Evolutionary conservation across 2,888 invertebrate species (phyloP).

Genomic region (Perizoma flavofasciatum): DNA sequence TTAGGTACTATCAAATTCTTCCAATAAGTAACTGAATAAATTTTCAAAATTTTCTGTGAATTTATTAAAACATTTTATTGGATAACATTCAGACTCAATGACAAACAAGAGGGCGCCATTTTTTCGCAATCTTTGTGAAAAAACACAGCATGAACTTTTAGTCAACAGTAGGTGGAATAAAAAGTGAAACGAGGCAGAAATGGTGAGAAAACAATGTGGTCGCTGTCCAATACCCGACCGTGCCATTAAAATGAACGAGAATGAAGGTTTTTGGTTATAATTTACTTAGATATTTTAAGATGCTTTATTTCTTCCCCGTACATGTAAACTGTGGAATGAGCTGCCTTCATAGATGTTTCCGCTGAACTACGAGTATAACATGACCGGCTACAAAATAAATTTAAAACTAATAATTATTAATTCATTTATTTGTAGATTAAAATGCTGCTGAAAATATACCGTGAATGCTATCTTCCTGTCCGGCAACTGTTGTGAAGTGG

Average conservation of each 20-base stretch:
- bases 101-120: conserved; percentile 14
- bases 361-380: no score
- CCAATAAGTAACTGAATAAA: neutral
- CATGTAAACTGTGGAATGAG: no score
- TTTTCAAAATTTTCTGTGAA: neutral
- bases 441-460: no score
- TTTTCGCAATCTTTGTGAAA: conserved; percentile 16
- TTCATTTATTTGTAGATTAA: no score
- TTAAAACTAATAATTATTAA: no score
- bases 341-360: no score
- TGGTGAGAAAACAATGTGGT: conserved; percentile 22
- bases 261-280: conserved; percentile 13
- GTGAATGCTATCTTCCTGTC: no score
- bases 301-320: no score
- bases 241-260: conserved; percentile 11
- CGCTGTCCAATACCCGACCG: conserved; percentile 15
- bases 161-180: conserved; percentile 11
- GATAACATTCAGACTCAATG: conserved; percentile 5
- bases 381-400: no score
- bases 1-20: neutral
- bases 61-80: conserved; percentile 5
- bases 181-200: conserved; percentile 27
- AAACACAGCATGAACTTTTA: conserved; percentile 30
- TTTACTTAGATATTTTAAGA: conserved; percentile 1
- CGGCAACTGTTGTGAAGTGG: no score